phyloP scores from a whole-genome alignment of 53 echinoderm and acorn worm species.

The Mesocentrotus franciscanus region DNA sequence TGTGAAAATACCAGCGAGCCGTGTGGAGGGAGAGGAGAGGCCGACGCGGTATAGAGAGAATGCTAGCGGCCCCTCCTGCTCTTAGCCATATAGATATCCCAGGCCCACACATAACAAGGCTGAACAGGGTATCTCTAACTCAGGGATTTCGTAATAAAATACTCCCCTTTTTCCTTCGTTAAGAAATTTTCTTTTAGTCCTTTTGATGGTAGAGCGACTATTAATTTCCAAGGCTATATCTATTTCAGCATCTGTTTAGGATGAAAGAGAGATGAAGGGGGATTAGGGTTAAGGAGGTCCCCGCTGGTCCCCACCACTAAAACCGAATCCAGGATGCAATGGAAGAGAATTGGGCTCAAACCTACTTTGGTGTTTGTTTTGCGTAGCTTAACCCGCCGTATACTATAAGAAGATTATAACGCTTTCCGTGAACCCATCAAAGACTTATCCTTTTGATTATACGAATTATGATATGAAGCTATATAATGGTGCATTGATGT shows the following conservation, averaged over 20 bases:
- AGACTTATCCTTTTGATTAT: neutral
- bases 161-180: constrained; percentile 50
- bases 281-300: constrained; percentile 12
- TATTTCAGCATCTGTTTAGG: constrained; percentile 70
- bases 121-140: constrained; percentile 49
- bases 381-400: neutral
- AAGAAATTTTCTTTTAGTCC: constrained; percentile 19
- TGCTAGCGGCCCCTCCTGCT: constrained; percentile 35
- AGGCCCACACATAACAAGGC: constrained; percentile 54
- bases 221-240: constrained; percentile 70
- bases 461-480: neutral
- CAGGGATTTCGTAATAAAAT: constrained; percentile 67
- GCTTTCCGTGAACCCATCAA: neutral
- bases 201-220: constrained; percentile 34
- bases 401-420: constrained; percentile 26
- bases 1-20: constrained; percentile 67
- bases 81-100: constrained; percentile 41
- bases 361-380: constrained; percentile 29
- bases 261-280: constrained; percentile 53
- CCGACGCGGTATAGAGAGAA: constrained; percentile 5
- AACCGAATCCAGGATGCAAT: constrained; percentile 11
- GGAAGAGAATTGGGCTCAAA: constrained; percentile 15
- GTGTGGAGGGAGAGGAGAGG: constrained; percentile 24
- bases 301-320: constrained; percentile 22
- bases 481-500: neutral